Evolutionary conservation across 92 coral and sea anemone genomes (phyloP).

Genomic region (Muricea muricata): DNA sequence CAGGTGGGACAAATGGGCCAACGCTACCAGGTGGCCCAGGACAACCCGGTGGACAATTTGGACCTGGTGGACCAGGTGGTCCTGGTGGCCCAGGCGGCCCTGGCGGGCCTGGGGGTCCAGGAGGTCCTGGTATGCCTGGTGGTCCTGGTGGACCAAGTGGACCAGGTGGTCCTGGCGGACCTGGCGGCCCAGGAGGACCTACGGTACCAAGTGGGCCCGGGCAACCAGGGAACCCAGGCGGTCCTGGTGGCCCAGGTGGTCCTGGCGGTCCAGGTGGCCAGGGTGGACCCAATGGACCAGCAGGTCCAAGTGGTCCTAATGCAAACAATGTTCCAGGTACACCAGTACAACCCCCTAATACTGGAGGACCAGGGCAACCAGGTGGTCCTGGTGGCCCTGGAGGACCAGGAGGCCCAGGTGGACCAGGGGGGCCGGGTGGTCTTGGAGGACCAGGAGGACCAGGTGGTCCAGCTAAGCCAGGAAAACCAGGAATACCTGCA

Average conservation of each 20-base stretch:
- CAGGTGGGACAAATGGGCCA: slow-evolving; percentile 62
- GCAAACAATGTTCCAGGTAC: slow-evolving; percentile 55
- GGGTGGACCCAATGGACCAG: slow-evolving; percentile 70
- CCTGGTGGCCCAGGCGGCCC: slow-evolving; percentile 67
- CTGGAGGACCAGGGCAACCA: slow-evolving; percentile 66
- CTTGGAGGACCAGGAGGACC: slow-evolving; percentile 76
- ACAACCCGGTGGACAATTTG: slow-evolving; percentile 71
- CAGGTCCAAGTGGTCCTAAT: slow-evolving; percentile 53
- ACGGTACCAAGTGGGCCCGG: slow-evolving; percentile 75
- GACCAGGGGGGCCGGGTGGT: slow-evolving; percentile 52
- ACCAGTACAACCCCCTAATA: slow-evolving; percentile 71
- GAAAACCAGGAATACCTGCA: slow-evolving; percentile 63
- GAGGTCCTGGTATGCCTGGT: slow-evolving; percentile 70
- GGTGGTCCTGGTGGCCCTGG: slow-evolving; percentile 49
- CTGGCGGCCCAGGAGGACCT: slow-evolving; percentile 91
- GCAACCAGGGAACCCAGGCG: slow-evolving; percentile 65
- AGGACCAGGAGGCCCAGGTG: slow-evolving; percentile 52
- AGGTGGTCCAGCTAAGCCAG: slow-evolving; percentile 73
- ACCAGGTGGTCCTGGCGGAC: slow-evolving; percentile 75
- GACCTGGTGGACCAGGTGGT: slow-evolving; percentile 74
- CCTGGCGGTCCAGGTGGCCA: slow-evolving; percentile 38
- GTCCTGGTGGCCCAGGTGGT: slow-evolving; percentile 72
- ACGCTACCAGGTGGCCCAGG: slow-evolving; percentile 91
- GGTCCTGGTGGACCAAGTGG: slow-evolving; percentile 79
- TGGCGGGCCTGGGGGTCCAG: slow-evolving; percentile 80